Evolutionary conservation across 2,888 invertebrate species (phyloP).

Genomic region (Limenitis arthemis): DNA sequence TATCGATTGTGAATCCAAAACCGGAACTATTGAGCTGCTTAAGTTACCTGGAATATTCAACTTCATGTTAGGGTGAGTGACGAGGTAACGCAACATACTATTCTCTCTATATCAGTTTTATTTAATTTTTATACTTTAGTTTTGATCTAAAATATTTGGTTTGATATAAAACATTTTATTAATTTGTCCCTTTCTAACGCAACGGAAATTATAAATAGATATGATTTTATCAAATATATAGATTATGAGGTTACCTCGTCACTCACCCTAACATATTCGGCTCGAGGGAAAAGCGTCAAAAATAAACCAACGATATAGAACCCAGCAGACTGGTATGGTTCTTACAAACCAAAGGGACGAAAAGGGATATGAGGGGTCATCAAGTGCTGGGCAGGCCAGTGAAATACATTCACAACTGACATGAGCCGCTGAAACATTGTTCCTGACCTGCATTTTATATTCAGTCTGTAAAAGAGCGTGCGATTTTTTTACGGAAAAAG

Average conservation of each 20-base stretch:
- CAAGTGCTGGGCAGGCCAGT: conserved; percentile 19
- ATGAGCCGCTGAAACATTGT: conserved; percentile 29
- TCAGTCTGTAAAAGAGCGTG: conserved; percentile 12
- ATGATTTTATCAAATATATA: no score
- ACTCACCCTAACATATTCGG: conserved; percentile 27
- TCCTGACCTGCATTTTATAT: conserved; percentile 34
- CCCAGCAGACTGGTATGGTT: conserved; percentile 12
- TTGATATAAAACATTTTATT: no score
- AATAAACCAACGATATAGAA: conserved; percentile 23
- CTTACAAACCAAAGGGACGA: conserved; percentile 6
- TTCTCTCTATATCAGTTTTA: no score
- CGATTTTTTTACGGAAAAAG: conserved; percentile 7
- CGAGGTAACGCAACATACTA: no score
- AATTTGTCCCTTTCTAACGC: no score
- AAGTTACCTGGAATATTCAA: no score
- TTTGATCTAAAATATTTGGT: no score
- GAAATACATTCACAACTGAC: conserved; percentile 28
- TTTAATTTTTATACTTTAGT: no score
- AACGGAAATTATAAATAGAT: no score
- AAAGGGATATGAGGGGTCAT: conserved; percentile 17
- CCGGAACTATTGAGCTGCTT: no score
- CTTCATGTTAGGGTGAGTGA: no score
- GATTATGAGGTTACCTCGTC: conserved; percentile 25
- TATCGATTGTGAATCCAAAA: no score
- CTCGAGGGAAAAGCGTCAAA: conserved; percentile 29